Evolutionary conservation across 1,140 invertebrate species (phyloP).

Genomic region (Drosophila orena): DNA sequence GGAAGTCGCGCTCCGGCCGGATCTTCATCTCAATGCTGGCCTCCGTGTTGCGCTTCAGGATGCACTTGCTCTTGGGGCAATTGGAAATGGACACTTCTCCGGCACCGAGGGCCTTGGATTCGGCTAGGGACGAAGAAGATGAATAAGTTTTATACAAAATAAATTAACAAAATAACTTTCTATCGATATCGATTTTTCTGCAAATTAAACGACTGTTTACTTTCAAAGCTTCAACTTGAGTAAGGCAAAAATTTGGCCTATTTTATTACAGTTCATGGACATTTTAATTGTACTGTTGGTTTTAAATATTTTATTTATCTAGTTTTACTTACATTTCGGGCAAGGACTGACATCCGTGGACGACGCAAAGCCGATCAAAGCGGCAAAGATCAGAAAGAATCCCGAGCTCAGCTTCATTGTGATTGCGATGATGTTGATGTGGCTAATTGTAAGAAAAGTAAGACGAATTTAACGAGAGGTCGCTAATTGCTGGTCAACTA

Average conservation of each 20-base stretch:
- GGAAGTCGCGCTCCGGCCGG: slow-evolving; percentile 86
- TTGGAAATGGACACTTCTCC: slow-evolving; percentile 86
- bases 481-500: slow-evolving; percentile 52
- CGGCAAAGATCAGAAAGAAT: slow-evolving; percentile 50
- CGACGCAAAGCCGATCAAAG: slow-evolving; percentile 35
- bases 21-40: slow-evolving; percentile 87
- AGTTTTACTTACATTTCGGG: slow-evolving; percentile 70
- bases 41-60: slow-evolving; percentile 87
- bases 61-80: slow-evolving; percentile 88
- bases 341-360: slow-evolving; percentile 83
- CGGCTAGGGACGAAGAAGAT: slow-evolving; percentile 35
- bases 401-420: slow-evolving; percentile 52
- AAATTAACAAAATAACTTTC: not conserved
- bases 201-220: not conserved
- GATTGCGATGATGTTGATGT: slow-evolving; percentile 29
- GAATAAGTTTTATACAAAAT: too few relatives aligned
- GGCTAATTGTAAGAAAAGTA: slow-evolving; percentile 32
- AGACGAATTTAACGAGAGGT: slow-evolving; percentile 26
- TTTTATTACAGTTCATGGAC: not conserved
- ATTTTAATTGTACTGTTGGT: not conserved
- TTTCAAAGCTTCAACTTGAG: not conserved
- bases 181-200: not conserved
- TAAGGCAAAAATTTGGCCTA: not conserved
- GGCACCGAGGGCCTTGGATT: slow-evolving; percentile 59
- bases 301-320: not conserved